Evolutionary conservation across 2,888 invertebrate genomes (phyloP), one percentile per base, ranked within the genome.

Genomic region (Horisme vitalbata): DNA sequence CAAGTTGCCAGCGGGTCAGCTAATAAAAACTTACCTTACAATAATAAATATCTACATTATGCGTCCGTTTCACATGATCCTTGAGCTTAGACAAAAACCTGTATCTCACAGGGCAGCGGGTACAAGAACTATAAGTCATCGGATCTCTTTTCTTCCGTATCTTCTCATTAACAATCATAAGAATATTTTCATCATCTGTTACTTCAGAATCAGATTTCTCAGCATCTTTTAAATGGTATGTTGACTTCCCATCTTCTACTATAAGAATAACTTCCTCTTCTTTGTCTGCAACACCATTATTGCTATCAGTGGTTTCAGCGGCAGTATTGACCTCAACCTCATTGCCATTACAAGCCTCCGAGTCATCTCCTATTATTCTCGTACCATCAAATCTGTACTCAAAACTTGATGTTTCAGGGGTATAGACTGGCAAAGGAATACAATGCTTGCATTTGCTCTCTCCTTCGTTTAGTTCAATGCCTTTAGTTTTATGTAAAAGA

Each of bases 61-160:
- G 88, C n/a, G 70, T 73, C 2, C 24, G 37, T 60, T 75, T 79
- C 81, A 84, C 83, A 45, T 89, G 88, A 4, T 75, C 71, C 24
- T 78, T 82, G 20, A 88, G 53, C 59, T 83, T 86, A 0, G 82
- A 65, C 11, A 79, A 55, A 65, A 87, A 87, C 48, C 83, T 76
- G 35, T 87, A 88, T 31, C 73, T 74, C 0, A 82, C 70, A 0
- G 85, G 79, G 51, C 88, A 89, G 10, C 61, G 57, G 9, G 68
- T 73, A 41, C 88, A 89, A 1, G 63, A 57, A 26, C 69, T 74
- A 20, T 64, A 75, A 0, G 52, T 51, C 86, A 89, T 82, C 0
- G 78, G 82, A n/a, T 65, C 67, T 24, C 87, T 56, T 54, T 79
- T 79, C 35, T 73, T 73, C 15, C 75, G 68, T 1, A 44, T 77